These are phyloP conservation scores for Amphipyra tragopoginis DNA, from an alignment of 2,888 invertebrate genomes.

Conservation along the genomic window DNA sequence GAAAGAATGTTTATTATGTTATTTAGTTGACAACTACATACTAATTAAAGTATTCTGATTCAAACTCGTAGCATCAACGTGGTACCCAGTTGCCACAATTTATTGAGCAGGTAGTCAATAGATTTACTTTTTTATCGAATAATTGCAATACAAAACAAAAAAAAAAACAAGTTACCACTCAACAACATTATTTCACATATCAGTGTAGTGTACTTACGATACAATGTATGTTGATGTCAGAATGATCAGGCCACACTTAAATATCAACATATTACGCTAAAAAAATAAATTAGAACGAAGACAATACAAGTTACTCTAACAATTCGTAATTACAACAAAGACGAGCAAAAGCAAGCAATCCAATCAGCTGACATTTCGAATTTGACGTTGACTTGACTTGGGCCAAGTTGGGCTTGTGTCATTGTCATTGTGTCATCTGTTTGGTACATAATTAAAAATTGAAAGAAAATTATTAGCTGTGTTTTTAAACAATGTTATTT, in stretches of 20 bases:
- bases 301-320: conserved; percentile 32
- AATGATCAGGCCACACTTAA: conserved; percentile 81
- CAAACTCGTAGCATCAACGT: conserved; percentile 18
- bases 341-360: neutral
- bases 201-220: conserved; percentile 76
- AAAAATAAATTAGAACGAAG: conserved; percentile 51
- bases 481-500: too few relatives aligned
- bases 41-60: neutral
- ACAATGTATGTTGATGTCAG: conserved; percentile 80
- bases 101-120: conserved; percentile 24
- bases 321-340: conserved; percentile 29
- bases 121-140: conserved; percentile 22
- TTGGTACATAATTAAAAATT: too few relatives aligned
- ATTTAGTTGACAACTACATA: conserved; percentile 5
- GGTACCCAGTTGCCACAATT: conserved; percentile 25
- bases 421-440: too few relatives aligned
- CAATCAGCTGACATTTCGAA: too few relatives aligned
- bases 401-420: too few relatives aligned
- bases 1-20: conserved; percentile 11
- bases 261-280: conserved; percentile 81
- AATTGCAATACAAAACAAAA: conserved; percentile 2
- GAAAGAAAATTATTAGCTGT: too few relatives aligned
- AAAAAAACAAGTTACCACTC: conserved; percentile 10
- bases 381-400: too few relatives aligned
- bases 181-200: conserved; percentile 5